Evolutionary conservation across 2,113 vertebrate genomes (phyloP).

Genomic region (Hiodon alosoides): DNA sequence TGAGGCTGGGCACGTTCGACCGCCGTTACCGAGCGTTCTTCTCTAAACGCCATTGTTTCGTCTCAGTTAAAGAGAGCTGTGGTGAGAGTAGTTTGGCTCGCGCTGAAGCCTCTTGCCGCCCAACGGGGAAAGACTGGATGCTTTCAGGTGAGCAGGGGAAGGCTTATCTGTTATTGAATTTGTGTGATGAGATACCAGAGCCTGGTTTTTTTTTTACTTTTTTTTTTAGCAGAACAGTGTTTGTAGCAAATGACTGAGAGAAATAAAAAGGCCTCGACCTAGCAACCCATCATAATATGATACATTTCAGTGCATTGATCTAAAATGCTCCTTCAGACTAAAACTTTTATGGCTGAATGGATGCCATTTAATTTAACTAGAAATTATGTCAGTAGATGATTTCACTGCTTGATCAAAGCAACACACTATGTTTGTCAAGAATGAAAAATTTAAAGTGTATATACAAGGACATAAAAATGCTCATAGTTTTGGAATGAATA

Average conservation of each 20-base stretch:
- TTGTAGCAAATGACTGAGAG: not conserved
- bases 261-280: constrained; percentile 5
- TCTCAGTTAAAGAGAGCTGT: not conserved
- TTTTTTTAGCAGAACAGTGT: not conserved
- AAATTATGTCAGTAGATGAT: not conserved
- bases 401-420: not conserved
- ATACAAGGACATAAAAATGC: not conserved
- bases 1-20: not conserved
- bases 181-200: not conserved
- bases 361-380: not conserved
- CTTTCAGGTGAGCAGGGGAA: not conserved
- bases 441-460: not conserved
- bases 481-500: not conserved
- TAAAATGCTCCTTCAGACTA: not conserved
- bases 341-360: not conserved
- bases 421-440: not conserved
- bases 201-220: not conserved
- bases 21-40: constrained; percentile 2
- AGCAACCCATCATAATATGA: not conserved
- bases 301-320: too few relatives aligned
- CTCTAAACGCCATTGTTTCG: not conserved
- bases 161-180: not conserved
- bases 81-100: not conserved
- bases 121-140: not conserved
- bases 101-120: not conserved